Evolutionary conservation across 2,797 vertebrate genomes (phyloP).

Genomic region (Enteromius fasciolatus): DNA sequence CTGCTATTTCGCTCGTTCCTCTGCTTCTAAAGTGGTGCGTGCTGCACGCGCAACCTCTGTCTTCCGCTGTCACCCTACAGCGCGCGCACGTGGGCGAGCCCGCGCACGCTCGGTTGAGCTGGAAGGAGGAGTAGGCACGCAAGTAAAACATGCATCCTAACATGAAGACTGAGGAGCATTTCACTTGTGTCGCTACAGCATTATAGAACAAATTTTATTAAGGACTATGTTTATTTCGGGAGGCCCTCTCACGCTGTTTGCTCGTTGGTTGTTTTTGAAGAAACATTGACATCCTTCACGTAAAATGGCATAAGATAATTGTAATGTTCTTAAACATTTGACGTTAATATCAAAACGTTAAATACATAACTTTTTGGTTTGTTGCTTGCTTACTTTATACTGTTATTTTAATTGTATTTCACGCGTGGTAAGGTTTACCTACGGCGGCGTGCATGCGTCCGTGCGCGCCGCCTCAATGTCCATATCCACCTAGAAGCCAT

Average conservation of each 20-base stretch:
- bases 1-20: constrained; percentile 10
- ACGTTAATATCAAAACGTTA: background rate
- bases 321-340: background rate
- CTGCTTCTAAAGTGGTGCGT: background rate
- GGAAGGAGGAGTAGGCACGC: constrained; percentile 47
- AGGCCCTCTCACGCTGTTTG: background rate
- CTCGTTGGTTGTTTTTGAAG: background rate
- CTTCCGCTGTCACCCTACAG: constrained; percentile 41
- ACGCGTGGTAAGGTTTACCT: background rate
- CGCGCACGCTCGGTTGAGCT: constrained; percentile 43
- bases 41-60: constrained; percentile 38
- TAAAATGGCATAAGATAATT: background rate
- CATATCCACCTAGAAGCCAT: constrained; percentile 26
- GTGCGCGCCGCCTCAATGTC: background rate
- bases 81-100: constrained; percentile 51
- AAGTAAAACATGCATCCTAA: constrained; percentile 32
- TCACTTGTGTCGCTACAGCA: constrained; percentile 6
- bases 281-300: background rate
- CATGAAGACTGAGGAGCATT: constrained; percentile 3
- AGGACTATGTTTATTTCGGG: background rate
- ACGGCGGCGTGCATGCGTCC: background rate
- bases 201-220: background rate
- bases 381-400: background rate
- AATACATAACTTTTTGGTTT: background rate
- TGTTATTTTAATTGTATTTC: background rate